phyloP scores from a whole-genome alignment of 2,888 invertebrate genomes.

The Carterocephalus palaemon region DNA sequence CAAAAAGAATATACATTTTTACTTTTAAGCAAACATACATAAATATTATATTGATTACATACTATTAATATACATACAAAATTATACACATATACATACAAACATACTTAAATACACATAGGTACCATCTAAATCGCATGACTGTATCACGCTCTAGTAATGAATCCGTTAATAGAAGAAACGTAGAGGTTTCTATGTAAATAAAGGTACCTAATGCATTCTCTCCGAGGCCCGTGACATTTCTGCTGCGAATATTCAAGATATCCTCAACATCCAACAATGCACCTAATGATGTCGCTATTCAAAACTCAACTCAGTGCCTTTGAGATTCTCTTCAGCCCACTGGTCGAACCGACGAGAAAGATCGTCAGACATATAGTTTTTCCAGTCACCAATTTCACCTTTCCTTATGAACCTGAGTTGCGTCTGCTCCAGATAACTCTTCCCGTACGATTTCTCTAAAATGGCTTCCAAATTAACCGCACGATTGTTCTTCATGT shows the following conservation, averaged over 20 bases:
- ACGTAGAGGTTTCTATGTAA: too few species aligned
- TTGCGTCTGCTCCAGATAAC: slow-evolving; percentile 69
- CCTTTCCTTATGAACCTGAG: slow-evolving; percentile 87
- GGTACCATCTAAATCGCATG: too few species aligned
- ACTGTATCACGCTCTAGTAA: too few species aligned
- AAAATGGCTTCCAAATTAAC: slow-evolving; percentile 85
- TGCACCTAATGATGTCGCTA: slow-evolving; percentile 36
- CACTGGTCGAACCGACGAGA: slow-evolving; percentile 85
- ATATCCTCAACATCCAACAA: not conserved
- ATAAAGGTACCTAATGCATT: too few species aligned
- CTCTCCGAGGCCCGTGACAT: too few species aligned
- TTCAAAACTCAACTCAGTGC: slow-evolving; percentile 81
- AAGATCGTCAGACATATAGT: slow-evolving; percentile 86
- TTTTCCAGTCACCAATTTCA: slow-evolving; percentile 88
- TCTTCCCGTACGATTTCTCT: slow-evolving; percentile 70
- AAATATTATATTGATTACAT: too few species aligned
- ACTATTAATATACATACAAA: too few species aligned
- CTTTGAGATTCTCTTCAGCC: slow-evolving; percentile 80
- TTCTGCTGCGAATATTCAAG: slow-evolving; percentile 6
- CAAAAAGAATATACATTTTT: too few species aligned
- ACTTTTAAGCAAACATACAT: too few species aligned
- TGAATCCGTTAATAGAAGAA: too few species aligned
- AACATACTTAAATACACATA: too few species aligned
- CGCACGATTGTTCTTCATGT: slow-evolving; percentile 89
- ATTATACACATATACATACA: too few species aligned